Evolutionary conservation across 2,113 vertebrate species (phyloP), one percentile per base, ranked within the genome.

Genomic region (Tauraco erythrolophus): DNA sequence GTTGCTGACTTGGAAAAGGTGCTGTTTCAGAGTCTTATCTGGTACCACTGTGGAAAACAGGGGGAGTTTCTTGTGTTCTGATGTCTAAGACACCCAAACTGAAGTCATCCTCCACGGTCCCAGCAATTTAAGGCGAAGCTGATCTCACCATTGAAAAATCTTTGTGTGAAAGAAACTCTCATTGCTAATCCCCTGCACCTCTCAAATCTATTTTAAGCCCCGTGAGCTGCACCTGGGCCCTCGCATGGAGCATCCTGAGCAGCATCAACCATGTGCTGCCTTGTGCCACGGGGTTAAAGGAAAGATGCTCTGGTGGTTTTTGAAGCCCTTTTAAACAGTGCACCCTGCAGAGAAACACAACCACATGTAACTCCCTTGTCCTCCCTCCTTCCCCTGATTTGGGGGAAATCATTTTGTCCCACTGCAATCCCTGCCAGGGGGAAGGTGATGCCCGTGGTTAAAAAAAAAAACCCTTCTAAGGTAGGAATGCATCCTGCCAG

Each of bases 311-410:
- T 1, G 87, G 68, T 33, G 23, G 58, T 0, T 21, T 78, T n/a
- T 28, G 54, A 54, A 78, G 41, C 58, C 6, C 5, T 30, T 84
- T 53, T 6, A 4, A 79, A 12, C 3, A 24, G 4, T 3, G 23
- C 9, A 16, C 21, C 50, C 72, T 33, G 77, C 66, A 70, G 56
- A 65, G 51, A 60, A 43, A 27, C 9, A 10, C 43, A 72, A 11
- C 22, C 65, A 13, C 0, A 0, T 10, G 33, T 10, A 54, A 24
- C 31, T 71, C 3, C 0, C 37, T 39, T 1, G 11, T 65, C 19
- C 57, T 24, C 39, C 23, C 23, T 62, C 33, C 14, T 16, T 4
- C 45, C 45, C 50, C 14, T 56, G 31, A 51, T 17, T 51, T 31
- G 14, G 11, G 61, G 61, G 27, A 30, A 41, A 7, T 57, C 19